Evolutionary conservation across 2,113 vertebrate species (phyloP), one percentile per base, ranked within the genome.

Genomic region (Daphoenositta chrysoptera): DNA sequence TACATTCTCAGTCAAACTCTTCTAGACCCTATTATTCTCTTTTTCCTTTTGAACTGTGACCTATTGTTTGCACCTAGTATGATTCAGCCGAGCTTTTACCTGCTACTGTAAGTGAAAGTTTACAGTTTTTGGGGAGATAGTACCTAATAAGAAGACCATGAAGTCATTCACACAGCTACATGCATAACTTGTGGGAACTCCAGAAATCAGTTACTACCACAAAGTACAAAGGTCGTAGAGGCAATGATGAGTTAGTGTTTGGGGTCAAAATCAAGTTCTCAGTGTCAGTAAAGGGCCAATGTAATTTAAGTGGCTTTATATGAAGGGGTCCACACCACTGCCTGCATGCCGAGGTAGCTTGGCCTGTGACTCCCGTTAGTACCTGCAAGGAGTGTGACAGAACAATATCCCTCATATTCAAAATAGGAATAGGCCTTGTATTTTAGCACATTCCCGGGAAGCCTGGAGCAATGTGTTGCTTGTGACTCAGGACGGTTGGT

Each of bases 101-200:
- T 88, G n/a, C 39, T 51, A 54, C 30, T 65, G 16, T 54, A 80
- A 66, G 35, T 30, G 18, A 79, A 87, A 80, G 30, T 58, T 58
- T 66, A 51, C 3, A 11, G 65, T 70, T 88, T 81, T 35, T 48
- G 19, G 79, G 70, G 13, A 88, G 5, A 4, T 35, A 44, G 50
- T 65, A 40, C 21, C 39, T 75, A 81, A 47, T 15, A 80, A 45
- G 9, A 64, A 0, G 1, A 35, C 19, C 4, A 5, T 66, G 35
- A 86, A 73, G 33, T 35, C 19, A 54, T 51, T 91, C 24, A 35
- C 15, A n/a, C 26, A 72, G 57, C 33, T 70, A 72, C 23, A 40
- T 1, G 1, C 2, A 3, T 47, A 27, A 31, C 26, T 85, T 69
- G 10, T 0, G 0, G 37, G 30, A 93, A 47, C 27, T 69, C 54